phyloP scores from a whole-genome alignment of 2,888 invertebrate genomes.

The Agrotis segetum region DNA sequence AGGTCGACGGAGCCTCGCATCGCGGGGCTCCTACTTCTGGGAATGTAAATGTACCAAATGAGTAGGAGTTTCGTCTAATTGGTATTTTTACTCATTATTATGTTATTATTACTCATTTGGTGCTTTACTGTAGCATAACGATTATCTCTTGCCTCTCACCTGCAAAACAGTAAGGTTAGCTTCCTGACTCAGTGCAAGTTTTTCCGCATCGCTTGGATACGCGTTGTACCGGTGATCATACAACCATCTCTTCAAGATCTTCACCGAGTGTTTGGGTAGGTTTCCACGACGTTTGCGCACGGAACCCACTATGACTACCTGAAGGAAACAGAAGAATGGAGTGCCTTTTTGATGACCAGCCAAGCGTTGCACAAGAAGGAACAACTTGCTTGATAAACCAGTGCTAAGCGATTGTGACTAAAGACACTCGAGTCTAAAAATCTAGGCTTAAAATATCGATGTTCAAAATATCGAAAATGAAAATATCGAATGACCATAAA shows the following conservation, averaged over 20 bases:
- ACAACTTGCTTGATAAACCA: background rate
- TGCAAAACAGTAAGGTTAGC: constrained; percentile 97
- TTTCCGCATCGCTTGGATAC: constrained; percentile 98
- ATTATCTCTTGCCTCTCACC: constrained; percentile 82
- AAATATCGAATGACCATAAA: no score
- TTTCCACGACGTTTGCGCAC: constrained; percentile 97
- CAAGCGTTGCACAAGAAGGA: background rate
- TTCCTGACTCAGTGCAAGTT: constrained; percentile 95
- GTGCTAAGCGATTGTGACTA: background rate
- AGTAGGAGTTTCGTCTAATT: no score
- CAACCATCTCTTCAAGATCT: constrained; percentile 97
- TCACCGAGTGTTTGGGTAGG: constrained; percentile 97
- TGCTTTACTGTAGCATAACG: no score
- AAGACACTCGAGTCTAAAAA: no score
- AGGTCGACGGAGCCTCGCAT: no score
- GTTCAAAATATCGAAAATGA: no score
- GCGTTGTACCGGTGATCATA: constrained; percentile 98
- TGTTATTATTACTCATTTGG: no score
- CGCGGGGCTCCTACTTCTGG: no score
- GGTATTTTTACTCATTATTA: no score
- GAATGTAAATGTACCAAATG: no score
- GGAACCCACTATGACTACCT: constrained; percentile 83
- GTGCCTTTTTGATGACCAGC: background rate
- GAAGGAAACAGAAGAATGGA: constrained; percentile 5
- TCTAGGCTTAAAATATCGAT: no score